Conservation (phyloP, 2,797 vertebrate genomes). For the Lepilemur septentrionalis region DNA sequence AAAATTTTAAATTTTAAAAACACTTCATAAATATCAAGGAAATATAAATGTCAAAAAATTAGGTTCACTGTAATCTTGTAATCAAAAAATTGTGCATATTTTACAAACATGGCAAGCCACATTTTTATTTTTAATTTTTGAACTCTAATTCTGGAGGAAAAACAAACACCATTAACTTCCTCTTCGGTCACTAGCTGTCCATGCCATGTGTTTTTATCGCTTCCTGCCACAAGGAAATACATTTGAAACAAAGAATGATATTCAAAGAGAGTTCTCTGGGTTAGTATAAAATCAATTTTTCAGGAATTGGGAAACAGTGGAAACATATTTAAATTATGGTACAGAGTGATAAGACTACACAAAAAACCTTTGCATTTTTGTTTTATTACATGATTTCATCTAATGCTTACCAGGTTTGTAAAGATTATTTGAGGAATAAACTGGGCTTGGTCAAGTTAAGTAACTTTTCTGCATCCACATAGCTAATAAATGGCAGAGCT, state of each 20-base stretch:
- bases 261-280: constrained; percentile 31
- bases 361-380: constrained; percentile 25
- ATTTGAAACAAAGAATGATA: constrained; percentile 56
- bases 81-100: constrained; percentile 18
- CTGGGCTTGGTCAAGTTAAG: not conserved
- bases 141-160: constrained; percentile 61
- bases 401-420: not conserved
- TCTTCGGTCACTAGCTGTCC: constrained; percentile 56
- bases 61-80: not conserved
- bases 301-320: constrained; percentile 31
- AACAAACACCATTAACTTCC: constrained; percentile 65
- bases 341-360: not conserved
- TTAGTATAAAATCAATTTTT: constrained; percentile 35
- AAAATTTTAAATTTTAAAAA: not conserved
- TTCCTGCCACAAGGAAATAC: constrained; percentile 60
- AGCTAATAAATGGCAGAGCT: not conserved
- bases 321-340: constrained; percentile 27
- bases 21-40: constrained; percentile 32
- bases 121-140: constrained; percentile 69
- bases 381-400: not conserved
- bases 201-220: constrained; percentile 47
- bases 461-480: not conserved
- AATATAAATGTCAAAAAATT: constrained; percentile 29
- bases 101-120: constrained; percentile 47
- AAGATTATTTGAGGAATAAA: constrained; percentile 18